These are phyloP conservation scores for Luperina nickerlii DNA, from an alignment of 2,888 invertebrate genomes.

Conservation along the genomic window DNA sequence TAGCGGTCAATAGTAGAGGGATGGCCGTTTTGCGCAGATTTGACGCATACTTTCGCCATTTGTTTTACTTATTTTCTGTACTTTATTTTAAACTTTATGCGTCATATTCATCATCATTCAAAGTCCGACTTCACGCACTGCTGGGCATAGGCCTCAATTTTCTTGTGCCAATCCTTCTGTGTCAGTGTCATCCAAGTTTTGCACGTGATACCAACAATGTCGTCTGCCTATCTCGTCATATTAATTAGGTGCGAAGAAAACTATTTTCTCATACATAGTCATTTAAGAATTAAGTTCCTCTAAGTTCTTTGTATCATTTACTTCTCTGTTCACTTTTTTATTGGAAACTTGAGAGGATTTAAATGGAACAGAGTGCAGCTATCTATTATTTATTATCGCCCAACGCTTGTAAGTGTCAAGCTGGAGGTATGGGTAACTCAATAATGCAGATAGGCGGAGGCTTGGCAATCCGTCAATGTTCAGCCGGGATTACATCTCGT, in stretches of 20 bases:
- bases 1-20: background rate
- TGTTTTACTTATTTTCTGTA: background rate
- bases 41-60: background rate
- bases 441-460: slow-evolving; percentile 53
- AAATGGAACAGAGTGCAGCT: slow-evolving; percentile 22
- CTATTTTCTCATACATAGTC: background rate
- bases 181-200: background rate
- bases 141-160: background rate
- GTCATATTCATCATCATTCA: background rate
- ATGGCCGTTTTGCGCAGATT: background rate
- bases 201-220: background rate
- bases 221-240: background rate
- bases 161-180: background rate
- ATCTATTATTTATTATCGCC: slow-evolving; percentile 54
- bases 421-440: slow-evolving; percentile 44
- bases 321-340: background rate
- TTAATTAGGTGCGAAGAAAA: background rate
- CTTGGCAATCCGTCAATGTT: slow-evolving; percentile 59
- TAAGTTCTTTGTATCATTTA: background rate
- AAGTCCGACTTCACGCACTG: background rate
- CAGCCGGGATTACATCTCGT: slow-evolving; percentile 51
- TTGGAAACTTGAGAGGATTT: background rate
- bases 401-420: slow-evolving; percentile 59
- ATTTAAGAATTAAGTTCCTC: background rate
- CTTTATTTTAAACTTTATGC: background rate